Percentiles rank a stretch among this genome's conserved stretches.
phyloP scores from a whole-genome alignment of 2,797 vertebrate genomes.

The Arnoldichthys spilopterus region DNA sequence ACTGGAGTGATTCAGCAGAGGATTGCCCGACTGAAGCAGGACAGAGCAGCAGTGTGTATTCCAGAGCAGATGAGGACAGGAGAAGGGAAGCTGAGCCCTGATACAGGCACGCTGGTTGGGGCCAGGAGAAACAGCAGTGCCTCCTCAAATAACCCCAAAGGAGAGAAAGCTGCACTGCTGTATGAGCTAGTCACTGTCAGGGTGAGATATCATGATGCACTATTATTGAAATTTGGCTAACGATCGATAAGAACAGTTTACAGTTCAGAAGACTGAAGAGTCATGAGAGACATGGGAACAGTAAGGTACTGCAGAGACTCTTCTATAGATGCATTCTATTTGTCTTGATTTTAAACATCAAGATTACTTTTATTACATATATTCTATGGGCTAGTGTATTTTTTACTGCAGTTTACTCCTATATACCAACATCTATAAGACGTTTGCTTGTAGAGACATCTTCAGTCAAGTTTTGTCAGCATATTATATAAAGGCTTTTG shows the following conservation, averaged over 20 bases:
- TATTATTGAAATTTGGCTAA: not conserved
- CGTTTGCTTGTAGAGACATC: not conserved
- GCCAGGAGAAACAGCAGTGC: constrained; percentile 42
- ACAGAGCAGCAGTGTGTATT: constrained; percentile 76
- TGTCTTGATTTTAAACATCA: too few species aligned
- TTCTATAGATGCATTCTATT: not conserved
- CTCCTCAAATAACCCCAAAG: constrained; percentile 64
- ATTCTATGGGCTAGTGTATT: too few species aligned
- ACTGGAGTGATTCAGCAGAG: constrained; percentile 72
- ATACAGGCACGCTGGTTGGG: constrained; percentile 65
- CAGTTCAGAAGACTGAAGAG: not conserved
- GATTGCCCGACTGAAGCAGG: constrained; percentile 74
- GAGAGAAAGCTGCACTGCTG: constrained; percentile 81
- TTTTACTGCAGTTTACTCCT: too few species aligned
- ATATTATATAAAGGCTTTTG: not conserved
- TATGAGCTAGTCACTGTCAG: constrained; percentile 80
- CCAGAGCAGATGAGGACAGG: constrained; percentile 62
- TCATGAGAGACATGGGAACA: not conserved
- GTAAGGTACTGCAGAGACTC: not conserved
- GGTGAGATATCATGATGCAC: constrained; percentile 71
- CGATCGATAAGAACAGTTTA: not conserved
- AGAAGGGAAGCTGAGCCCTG: constrained; percentile 58
- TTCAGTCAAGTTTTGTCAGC: not conserved
- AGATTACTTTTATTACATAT: too few species aligned
- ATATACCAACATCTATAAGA: not conserved